Conservation (phyloP, 2,888 invertebrate genomes). For the Tipula confusa region DNA sequence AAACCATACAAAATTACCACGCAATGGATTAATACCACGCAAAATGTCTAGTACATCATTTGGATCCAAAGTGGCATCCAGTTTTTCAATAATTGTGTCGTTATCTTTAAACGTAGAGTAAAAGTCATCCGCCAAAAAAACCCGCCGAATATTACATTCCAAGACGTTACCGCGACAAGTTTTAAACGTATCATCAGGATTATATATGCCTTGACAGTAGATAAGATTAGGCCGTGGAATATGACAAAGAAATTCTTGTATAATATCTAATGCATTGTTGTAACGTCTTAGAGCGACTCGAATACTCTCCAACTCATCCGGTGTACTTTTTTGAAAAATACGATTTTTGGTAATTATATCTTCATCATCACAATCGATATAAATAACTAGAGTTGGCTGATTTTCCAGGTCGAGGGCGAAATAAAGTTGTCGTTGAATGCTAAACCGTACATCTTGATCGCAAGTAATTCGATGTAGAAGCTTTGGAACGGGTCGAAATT, state of each 20-base stretch:
- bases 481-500: not conserved
- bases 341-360: not conserved
- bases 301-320: not conserved
- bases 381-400: not conserved
- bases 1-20: not conserved
- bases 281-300: not conserved
- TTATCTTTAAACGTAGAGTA: not conserved
- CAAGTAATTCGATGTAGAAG: not conserved
- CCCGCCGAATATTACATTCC: not conserved
- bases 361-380: not conserved
- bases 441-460: not conserved
- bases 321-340: not conserved
- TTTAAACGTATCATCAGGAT: not conserved
- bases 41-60: not conserved
- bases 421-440: not conserved
- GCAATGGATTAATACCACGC: not conserved
- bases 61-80: not conserved
- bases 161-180: not conserved
- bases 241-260: not conserved
- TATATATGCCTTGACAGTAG: not conserved
- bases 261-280: not conserved
- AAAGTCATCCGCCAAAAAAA: not conserved
- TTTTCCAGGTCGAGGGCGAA: not conserved
- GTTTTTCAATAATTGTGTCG: not conserved
- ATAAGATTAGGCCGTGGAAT: not conserved